Evolutionary conservation across 1,140 invertebrate species (phyloP).

Genomic region (Grapholita molesta): DNA sequence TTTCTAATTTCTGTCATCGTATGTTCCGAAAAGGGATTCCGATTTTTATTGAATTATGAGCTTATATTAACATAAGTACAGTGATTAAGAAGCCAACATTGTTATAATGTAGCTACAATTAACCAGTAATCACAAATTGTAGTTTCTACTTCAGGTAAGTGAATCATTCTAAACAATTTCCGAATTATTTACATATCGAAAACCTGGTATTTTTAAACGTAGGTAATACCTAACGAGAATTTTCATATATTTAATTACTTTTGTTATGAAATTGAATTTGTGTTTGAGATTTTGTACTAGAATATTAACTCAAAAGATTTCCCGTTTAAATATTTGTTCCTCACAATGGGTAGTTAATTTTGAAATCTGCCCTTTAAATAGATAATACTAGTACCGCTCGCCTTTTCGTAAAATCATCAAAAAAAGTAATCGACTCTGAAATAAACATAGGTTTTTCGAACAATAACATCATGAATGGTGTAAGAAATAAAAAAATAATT

Average conservation of each 20-base stretch:
- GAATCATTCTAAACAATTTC: background rate
- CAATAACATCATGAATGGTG: too few species aligned
- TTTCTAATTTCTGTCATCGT: background rate
- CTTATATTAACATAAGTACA: background rate
- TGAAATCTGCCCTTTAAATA: background rate
- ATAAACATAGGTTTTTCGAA: too few species aligned
- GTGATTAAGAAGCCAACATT: background rate
- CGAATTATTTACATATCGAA: background rate
- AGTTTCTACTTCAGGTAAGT: background rate
- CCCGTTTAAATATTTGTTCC: background rate
- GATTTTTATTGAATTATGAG: conserved; percentile 10
- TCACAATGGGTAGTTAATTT: background rate
- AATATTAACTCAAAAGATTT: background rate
- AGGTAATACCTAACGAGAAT: background rate
- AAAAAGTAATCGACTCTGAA: too few species aligned
- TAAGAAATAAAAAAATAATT: too few species aligned
- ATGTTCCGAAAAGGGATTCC: background rate
- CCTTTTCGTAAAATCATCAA: too few species aligned
- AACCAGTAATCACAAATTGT: background rate
- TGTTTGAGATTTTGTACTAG: background rate
- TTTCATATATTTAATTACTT: background rate
- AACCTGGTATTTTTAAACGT: background rate
- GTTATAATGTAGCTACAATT: background rate
- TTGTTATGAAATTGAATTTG: background rate
- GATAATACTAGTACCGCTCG: too few species aligned